Evolutionary conservation across 30 jellyfish, hydroid and myxozoan genomes (phyloP).

Genomic region (Aurelia coerulea): DNA sequence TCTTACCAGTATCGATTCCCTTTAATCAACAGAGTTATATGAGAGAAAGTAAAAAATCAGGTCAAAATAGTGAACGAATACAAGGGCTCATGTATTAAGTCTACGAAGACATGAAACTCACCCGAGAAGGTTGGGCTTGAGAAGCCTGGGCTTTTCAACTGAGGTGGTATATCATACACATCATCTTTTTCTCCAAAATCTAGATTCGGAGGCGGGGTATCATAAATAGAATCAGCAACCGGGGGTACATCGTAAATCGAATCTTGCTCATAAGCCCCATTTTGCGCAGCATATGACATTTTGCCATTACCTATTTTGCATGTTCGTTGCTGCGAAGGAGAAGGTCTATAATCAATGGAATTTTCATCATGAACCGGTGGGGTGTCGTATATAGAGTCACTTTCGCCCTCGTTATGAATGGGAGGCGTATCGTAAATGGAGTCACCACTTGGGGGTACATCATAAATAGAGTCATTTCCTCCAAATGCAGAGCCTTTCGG

Average conservation of each 20-base stretch:
- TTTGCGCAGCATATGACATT: background rate
- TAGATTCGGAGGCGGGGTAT: conserved; percentile 18
- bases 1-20: too few species aligned
- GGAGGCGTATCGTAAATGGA: conserved; percentile 38
- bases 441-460: conserved; percentile 18
- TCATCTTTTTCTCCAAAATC: background rate
- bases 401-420: background rate
- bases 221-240: conserved; percentile 14
- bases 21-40: too few species aligned
- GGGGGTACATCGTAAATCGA: background rate
- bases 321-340: background rate
- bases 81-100: too few species aligned
- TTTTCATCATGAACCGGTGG: conserved; percentile 39
- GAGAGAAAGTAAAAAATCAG: too few species aligned
- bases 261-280: background rate
- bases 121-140: too few species aligned
- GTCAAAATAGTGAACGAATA: too few species aligned
- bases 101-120: too few species aligned
- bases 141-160: background rate
- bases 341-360: background rate
- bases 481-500: background rate
- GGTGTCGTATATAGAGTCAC: conserved; percentile 46
- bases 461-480: conserved; percentile 21
- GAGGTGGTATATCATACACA: conserved; percentile 33
- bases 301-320: background rate